These are phyloP conservation scores for Choloepus didactylus DNA, from an alignment of 2,797 vertebrate species.

Conservation along the genomic window DNA sequence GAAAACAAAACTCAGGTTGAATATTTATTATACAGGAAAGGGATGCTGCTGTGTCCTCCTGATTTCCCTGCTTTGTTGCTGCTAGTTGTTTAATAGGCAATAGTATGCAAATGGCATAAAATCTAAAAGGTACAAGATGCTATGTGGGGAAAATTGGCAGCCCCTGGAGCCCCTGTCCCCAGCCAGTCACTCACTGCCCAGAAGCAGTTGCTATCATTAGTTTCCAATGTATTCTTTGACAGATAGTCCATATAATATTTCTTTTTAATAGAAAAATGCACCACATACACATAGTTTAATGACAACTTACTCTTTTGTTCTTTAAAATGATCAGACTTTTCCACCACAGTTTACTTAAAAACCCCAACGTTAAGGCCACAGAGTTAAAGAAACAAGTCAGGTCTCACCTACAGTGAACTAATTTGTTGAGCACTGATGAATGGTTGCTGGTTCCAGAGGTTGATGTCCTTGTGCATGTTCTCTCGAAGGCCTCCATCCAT, in stretches of 20 bases:
- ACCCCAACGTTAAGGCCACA: neutral
- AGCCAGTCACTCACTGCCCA: neutral
- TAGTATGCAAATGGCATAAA: neutral
- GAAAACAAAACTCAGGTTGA: constrained; percentile 64
- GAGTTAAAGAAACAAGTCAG: neutral
- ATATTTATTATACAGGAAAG: constrained; percentile 71
- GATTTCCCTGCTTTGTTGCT: constrained; percentile 51
- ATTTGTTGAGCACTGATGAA: neutral
- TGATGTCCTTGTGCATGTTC: neutral
- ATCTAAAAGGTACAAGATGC: neutral
- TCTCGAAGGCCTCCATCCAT: rapidly evolving
- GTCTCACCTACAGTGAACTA: neutral
- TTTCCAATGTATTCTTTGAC: neutral
- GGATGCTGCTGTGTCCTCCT: constrained; percentile 47
- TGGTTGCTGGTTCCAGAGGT: neutral
- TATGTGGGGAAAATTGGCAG: neutral
- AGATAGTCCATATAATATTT: neutral
- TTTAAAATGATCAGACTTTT: constrained; percentile 56
- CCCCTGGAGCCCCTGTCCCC: neutral
- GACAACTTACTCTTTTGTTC: neutral
- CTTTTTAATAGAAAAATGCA: neutral
- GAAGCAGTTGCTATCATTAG: neutral
- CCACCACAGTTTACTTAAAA: neutral
- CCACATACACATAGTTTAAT: neutral
- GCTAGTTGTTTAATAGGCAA: constrained; percentile 37